phyloP scores from a whole-genome alignment of 2,797 vertebrate genomes.

The Arctocebus calabarensis region DNA sequence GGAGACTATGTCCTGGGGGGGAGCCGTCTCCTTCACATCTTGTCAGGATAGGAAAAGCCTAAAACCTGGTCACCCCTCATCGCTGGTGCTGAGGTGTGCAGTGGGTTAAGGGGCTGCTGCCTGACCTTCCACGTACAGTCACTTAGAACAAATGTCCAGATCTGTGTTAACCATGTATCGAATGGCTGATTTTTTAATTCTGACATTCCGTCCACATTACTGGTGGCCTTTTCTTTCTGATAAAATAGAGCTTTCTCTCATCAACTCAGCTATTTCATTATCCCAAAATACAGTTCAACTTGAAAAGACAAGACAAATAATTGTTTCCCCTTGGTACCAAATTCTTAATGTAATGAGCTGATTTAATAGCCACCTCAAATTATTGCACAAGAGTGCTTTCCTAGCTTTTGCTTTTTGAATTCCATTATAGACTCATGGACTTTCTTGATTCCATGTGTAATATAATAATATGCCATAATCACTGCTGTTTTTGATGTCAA shows the following conservation, averaged over 20 bases:
- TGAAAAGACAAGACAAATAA: background rate
- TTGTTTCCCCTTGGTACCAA: background rate
- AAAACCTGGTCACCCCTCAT: background rate
- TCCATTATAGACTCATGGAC: background rate
- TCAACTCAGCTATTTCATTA: background rate
- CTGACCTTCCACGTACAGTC: background rate
- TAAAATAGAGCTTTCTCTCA: background rate
- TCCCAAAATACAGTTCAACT: background rate
- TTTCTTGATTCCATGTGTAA: background rate
- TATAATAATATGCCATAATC: too few relatives aligned
- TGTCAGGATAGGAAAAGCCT: background rate
- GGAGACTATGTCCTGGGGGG: too few relatives aligned
- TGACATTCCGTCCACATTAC: background rate
- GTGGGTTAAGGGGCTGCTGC: too few relatives aligned
- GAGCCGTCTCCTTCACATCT: background rate
- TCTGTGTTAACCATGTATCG: background rate
- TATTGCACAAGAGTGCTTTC: background rate
- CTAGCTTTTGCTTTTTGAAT: background rate
- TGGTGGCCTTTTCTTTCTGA: background rate
- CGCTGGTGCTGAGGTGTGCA: background rate
- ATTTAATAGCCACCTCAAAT: background rate
- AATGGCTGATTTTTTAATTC: background rate
- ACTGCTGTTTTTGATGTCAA: background rate
- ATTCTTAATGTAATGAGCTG: background rate
- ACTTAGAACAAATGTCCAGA: background rate